Evolutionary conservation across 92 coral and sea anemone species (phyloP).

Genomic region (Virgularia gustaviana): DNA sequence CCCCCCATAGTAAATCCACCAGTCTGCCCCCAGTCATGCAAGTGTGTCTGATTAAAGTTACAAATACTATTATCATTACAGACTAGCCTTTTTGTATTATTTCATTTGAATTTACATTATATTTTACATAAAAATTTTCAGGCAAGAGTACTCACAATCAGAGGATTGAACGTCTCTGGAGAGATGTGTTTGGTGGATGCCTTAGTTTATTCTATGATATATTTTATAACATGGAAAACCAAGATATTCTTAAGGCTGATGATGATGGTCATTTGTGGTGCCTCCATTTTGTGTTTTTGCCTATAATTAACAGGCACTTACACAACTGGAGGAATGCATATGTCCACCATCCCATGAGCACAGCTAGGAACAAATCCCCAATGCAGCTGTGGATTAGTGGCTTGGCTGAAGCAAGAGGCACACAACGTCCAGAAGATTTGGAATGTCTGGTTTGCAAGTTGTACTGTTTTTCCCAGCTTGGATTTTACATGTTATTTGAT

Average conservation of each 20-base stretch:
- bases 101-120: no score
- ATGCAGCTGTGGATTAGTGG: slow-evolving; percentile 46
- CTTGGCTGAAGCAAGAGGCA: slow-evolving; percentile 22
- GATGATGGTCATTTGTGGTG: slow-evolving; percentile 37
- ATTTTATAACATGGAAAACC: slow-evolving; percentile 34
- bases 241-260: slow-evolving; percentile 34
- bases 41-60: no score
- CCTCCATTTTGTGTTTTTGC: slow-evolving; percentile 41
- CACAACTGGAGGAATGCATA: slow-evolving; percentile 3
- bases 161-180: slow-evolving; percentile 49
- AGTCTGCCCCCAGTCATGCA: no score
- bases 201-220: slow-evolving; percentile 31
- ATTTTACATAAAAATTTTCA: no score
- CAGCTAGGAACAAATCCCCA: slow-evolving; percentile 25
- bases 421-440: slow-evolving; percentile 1
- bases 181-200: slow-evolving; percentile 54
- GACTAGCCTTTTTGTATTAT: no score
- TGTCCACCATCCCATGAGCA: slow-evolving; percentile 38
- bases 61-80: no score
- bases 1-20: no score
- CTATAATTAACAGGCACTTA: slow-evolving; percentile 33
- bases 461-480: no score
- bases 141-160: slow-evolving; percentile 3
- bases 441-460: background rate
- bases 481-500: no score